Evolutionary conservation across 92 coral and sea anemone species (phyloP), one percentile per base, ranked within the genome.

Genomic region (Anthopleura xanthogrammica): DNA sequence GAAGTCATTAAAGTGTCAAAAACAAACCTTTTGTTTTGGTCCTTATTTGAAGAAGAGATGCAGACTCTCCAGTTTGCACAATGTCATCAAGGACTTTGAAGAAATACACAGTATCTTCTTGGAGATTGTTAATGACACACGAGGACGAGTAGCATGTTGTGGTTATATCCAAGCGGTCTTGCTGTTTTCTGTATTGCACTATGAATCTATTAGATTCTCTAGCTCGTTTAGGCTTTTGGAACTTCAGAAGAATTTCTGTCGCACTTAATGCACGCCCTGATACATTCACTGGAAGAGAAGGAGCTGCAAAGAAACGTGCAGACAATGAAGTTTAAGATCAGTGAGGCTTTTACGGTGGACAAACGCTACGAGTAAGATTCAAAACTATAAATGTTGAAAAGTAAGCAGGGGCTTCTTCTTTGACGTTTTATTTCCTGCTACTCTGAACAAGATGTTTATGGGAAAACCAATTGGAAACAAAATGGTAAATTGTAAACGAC

Each of bases 241-340:
- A 81, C 24, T 22, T 81, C 8, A 81, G 50, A 1, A 42, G 39
- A 23, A 81, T 70, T 81, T 43, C 62, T 41, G 16, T 68, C 10
- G 60, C 7, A n/a, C 77, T 70, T 41, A 81, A 1, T 68, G 84
- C 84, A 42, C 41, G 60, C 0, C 84, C 84, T 12, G 84, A n/a
- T 12, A 81, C 84, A 10, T 68, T 16, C 1, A 81, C 74, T 6
- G 84, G 84, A 81, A 52, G 78, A 19, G 84, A 81, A 68, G 84
- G 84, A 68, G 84, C 77, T 81, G 83, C 36, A 29, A 29, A 12
- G 60, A 41, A 20, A 68, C 36, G 36, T 29, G 36, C 36, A 29
- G 23, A 16, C 48, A 16, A 9, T 43, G 3, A 46, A 46, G 9
- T 46, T 46, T 9, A 9, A 46, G 50, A 46, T 46, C 9, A 5